These are phyloP conservation scores for Mormyrops attenuatus DNA, from an alignment of 2,797 vertebrate species.

Conservation along the genomic window DNA sequence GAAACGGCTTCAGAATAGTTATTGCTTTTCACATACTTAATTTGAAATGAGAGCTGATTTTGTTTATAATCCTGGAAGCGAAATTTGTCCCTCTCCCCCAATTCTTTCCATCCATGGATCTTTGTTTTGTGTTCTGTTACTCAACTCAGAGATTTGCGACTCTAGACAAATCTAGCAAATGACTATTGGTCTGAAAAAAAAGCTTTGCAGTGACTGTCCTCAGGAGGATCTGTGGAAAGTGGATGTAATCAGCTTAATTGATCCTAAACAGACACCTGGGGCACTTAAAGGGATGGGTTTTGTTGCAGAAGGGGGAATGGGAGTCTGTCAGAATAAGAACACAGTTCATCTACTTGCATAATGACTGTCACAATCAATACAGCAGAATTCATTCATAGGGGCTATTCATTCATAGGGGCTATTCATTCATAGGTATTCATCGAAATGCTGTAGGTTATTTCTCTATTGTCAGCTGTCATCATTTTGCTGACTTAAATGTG, in stretches of 20 bases:
- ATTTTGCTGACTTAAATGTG: neutral
- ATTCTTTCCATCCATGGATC: conserved; percentile 15
- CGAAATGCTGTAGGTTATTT: neutral
- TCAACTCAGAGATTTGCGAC: conserved; percentile 31
- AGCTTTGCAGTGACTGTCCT: conserved; percentile 43
- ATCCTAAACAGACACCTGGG: conserved; percentile 57
- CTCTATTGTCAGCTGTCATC: neutral
- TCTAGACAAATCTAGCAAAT: conserved; percentile 28
- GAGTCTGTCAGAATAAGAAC: conserved; percentile 27
- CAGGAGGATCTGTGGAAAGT: conserved; percentile 49
- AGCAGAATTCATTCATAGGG: conserved; percentile 15
- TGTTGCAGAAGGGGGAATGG: neutral
- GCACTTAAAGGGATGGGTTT: conserved; percentile 37
- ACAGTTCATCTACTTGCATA: conserved; percentile 41
- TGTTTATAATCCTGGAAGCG: conserved; percentile 34
- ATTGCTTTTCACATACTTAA: conserved; percentile 38
- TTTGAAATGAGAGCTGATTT: conserved; percentile 40
- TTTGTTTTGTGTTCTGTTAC: conserved; percentile 2
- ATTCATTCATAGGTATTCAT: neutral
- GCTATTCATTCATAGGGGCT: neutral
- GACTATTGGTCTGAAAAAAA: conserved; percentile 30
- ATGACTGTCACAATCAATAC: conserved; percentile 42
- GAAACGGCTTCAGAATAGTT: conserved; percentile 35
- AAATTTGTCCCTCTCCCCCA: conserved; percentile 21
- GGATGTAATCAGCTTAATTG: conserved; percentile 61